Conservation (phyloP, 2,113 vertebrate genomes). For the Rhabdomys dilectus region DNA sequence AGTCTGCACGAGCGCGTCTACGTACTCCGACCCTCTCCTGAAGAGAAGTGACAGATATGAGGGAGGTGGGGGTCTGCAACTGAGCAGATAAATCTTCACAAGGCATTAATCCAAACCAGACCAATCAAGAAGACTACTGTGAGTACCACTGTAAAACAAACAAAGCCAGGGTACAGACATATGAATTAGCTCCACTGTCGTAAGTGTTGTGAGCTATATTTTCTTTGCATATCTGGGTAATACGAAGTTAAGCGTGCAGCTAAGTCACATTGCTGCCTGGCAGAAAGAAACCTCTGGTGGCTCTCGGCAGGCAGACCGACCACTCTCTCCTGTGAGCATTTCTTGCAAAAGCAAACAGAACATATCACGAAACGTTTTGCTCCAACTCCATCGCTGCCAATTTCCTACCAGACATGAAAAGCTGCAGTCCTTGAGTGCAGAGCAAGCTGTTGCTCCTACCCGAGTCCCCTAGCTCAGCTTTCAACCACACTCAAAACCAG, state of each 20-base stretch:
- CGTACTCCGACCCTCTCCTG: neutral
- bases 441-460: slow-evolving; percentile 32
- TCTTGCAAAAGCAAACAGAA: slow-evolving; percentile 69
- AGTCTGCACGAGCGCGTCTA: neutral
- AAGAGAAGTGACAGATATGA: neutral
- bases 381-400: slow-evolving; percentile 61
- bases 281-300: neutral
- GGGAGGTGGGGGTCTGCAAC: neutral
- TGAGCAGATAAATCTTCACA: slow-evolving; percentile 18
- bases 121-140: neutral
- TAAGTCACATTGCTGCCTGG: neutral
- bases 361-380: slow-evolving; percentile 65
- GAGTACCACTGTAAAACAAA: neutral
- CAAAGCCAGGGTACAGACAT: neutral
- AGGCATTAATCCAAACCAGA: slow-evolving; percentile 19
- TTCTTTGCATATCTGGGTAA: neutral
- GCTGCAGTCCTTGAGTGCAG: slow-evolving; percentile 28
- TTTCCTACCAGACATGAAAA: slow-evolving; percentile 70
- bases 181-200: neutral
- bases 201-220: slow-evolving; percentile 12
- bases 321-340: neutral
- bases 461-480: slow-evolving; percentile 59
- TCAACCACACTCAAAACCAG: slow-evolving; percentile 69
- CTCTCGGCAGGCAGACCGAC: neutral
- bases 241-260: slow-evolving; percentile 15